Evolutionary conservation across 2,888 invertebrate species (phyloP).

Genomic region (Iselma pallidipennis): DNA sequence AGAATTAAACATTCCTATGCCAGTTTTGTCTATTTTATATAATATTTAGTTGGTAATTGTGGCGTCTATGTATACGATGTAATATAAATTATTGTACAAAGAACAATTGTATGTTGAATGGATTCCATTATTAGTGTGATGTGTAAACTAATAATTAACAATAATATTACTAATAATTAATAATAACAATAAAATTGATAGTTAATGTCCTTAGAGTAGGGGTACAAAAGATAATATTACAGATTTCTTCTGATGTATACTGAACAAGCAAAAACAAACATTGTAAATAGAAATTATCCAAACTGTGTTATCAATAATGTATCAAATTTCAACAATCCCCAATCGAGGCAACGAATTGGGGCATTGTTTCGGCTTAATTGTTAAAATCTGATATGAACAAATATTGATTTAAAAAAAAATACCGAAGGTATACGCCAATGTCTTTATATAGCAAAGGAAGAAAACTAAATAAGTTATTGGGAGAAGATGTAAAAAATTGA

Average conservation of each 20-base stretch:
- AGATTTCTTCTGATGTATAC: slow-evolving; percentile 22
- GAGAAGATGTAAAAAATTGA: slow-evolving; percentile 2
- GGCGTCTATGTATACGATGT: slow-evolving; percentile 46
- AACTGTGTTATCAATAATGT: too few relatives aligned
- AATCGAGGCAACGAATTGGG: too few relatives aligned
- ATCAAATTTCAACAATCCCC: too few relatives aligned
- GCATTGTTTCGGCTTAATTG: too few relatives aligned
- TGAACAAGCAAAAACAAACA: slow-evolving; percentile 8
- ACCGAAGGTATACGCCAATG: slow-evolving; percentile 29
- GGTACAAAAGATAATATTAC: slow-evolving; percentile 13
- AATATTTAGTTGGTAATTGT: slow-evolving; percentile 16
- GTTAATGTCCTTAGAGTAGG: slow-evolving; percentile 25
- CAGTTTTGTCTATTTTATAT: not conserved
- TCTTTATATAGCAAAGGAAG: not conserved
- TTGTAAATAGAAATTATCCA: too few relatives aligned
- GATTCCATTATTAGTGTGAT: slow-evolving; percentile 42
- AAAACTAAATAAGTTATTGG: not conserved
- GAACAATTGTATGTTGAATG: slow-evolving; percentile 38
- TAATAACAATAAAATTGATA: not conserved
- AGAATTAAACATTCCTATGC: not conserved
- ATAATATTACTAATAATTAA: not conserved
- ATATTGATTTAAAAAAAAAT: slow-evolving; percentile 7
- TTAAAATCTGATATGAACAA: too few relatives aligned
- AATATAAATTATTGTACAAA: slow-evolving; percentile 52
- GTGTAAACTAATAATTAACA: slow-evolving; percentile 28